Percentiles rank a stretch among this genome's conserved stretches.
phyloP scores from a whole-genome alignment of 2,113 vertebrate genomes.

The Rhinopomastus cyanomelas region DNA sequence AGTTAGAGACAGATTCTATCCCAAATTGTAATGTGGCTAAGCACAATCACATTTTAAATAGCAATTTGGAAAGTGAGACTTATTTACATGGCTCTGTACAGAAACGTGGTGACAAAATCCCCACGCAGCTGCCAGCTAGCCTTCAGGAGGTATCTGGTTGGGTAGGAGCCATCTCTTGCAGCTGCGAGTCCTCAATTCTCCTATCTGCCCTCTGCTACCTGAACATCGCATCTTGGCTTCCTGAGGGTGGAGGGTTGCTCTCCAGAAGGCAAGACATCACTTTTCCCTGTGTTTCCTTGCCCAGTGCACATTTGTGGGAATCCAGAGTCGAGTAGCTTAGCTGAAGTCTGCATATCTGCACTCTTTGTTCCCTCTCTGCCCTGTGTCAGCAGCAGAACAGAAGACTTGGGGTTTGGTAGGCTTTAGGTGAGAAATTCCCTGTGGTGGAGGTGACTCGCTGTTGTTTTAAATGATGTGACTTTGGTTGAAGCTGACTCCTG shows the following conservation, averaged over 20 bases:
- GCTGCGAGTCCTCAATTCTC: background rate
- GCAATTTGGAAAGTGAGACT: background rate
- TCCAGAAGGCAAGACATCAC: background rate
- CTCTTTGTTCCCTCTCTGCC: background rate
- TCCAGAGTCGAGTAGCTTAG: background rate
- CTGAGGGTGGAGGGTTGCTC: background rate
- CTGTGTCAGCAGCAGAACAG: background rate
- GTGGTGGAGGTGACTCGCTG: background rate
- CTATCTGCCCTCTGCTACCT: background rate
- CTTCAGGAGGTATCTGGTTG: background rate
- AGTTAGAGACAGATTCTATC: background rate
- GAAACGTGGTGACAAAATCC: background rate
- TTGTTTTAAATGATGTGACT: background rate
- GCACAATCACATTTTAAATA: background rate
- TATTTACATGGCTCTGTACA: background rate
- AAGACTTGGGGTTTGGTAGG: background rate
- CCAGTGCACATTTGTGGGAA: background rate
- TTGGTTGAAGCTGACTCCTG: background rate
- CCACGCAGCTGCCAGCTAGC: background rate
- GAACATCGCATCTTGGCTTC: background rate
- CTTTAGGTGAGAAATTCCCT: background rate
- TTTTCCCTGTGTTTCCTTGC: background rate
- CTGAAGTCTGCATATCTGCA: background rate
- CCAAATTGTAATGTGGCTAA: background rate
- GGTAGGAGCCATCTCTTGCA: background rate